Evolutionary conservation across 2,888 invertebrate species (phyloP).

Genomic region (Cordylochernes scorpioides): DNA sequence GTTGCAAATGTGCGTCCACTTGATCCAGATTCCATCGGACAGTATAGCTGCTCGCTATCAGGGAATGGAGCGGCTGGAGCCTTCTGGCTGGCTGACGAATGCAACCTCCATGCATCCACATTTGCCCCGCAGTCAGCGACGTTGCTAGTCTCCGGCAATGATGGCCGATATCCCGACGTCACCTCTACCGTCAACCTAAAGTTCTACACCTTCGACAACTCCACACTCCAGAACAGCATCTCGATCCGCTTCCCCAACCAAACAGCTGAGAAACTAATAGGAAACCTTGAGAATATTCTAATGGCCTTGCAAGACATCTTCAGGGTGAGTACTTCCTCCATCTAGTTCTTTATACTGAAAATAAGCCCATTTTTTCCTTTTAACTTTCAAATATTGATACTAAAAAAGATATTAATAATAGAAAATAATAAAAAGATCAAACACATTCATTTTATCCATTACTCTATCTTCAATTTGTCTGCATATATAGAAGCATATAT

Average conservation of each 20-base stretch:
- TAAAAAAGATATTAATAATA: no score
- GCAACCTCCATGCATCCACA: slow-evolving; percentile 47
- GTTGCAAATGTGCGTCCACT: slow-evolving; percentile 75
- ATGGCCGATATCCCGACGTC: slow-evolving; percentile 62
- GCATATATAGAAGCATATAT: no score
- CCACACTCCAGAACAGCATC: slow-evolving; percentile 52
- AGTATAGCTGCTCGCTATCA: slow-evolving; percentile 57
- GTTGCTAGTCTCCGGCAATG: slow-evolving; percentile 56
- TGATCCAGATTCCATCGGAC: slow-evolving; percentile 65
- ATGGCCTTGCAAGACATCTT: slow-evolving; percentile 40
- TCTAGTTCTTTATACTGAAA: background rate
- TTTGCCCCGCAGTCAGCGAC: slow-evolving; percentile 24
- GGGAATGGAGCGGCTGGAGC: slow-evolving; percentile 21
- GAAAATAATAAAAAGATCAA: no score
- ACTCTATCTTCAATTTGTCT: no score
- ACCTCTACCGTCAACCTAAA: slow-evolving; percentile 58
- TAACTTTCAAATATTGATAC: no score
- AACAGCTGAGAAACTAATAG: slow-evolving; percentile 45
- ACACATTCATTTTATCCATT: no score
- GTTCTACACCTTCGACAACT: slow-evolving; percentile 49
- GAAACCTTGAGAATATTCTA: slow-evolving; percentile 42
- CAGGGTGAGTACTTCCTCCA: slow-evolving; percentile 8
- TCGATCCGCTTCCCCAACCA: slow-evolving; percentile 45
- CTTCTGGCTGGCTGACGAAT: slow-evolving; percentile 38
- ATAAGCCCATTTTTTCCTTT: background rate